Conservation (phyloP, 2,888 invertebrate species). For the Tachina fera region DNA sequence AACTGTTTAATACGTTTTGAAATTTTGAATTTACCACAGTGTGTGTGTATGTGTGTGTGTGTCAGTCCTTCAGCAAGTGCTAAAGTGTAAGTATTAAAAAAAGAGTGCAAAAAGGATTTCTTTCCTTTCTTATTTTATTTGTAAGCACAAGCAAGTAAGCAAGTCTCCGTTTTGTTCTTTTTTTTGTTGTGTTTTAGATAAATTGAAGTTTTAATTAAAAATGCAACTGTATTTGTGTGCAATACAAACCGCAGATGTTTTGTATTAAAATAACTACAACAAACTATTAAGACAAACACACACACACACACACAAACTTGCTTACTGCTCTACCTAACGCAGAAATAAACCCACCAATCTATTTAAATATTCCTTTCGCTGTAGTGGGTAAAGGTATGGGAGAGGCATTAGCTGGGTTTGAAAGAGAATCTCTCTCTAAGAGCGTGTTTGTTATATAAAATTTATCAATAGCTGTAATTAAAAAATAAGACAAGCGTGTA, state of each 20-base stretch:
- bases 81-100: constrained; percentile 53
- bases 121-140: constrained; percentile 4
- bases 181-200: constrained; percentile 65
- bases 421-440: background rate
- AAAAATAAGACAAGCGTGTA: constrained; percentile 54
- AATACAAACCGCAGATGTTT: constrained; percentile 71
- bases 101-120: constrained; percentile 48
- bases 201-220: constrained; percentile 80
- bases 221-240: constrained; percentile 73
- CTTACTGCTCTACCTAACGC: no score
- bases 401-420: background rate
- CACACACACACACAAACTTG: background rate
- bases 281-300: constrained; percentile 62
- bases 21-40: constrained; percentile 43
- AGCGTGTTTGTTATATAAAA: constrained; percentile 23
- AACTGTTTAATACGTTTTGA: constrained; percentile 7
- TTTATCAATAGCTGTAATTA: constrained; percentile 45
- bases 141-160: background rate
- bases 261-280: constrained; percentile 68
- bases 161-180: constrained; percentile 22
- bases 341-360: constrained; percentile 2
- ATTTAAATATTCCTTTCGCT: constrained; percentile 3
- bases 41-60: constrained; percentile 1
- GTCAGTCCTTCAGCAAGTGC: constrained; percentile 28
- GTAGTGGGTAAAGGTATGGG: background rate